Conservation (phyloP, 2,888 invertebrate species). For the Sceliomorpha sp. region DNA sequence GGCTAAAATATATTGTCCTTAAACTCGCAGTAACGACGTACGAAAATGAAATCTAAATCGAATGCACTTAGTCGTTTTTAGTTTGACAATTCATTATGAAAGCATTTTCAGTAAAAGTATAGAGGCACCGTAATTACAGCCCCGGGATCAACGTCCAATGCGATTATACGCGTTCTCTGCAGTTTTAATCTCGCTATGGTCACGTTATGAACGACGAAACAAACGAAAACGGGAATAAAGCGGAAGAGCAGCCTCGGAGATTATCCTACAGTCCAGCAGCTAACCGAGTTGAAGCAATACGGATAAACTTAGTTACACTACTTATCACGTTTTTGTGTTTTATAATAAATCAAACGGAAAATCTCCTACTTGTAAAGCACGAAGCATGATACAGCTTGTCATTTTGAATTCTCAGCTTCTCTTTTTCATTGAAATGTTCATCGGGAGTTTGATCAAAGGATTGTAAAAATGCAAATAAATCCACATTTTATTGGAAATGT, state of each 20-base stretch:
- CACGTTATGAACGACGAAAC: constrained; percentile 43
- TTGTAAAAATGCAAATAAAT: too few relatives aligned
- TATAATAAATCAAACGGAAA: neutral
- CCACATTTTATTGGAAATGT: too few relatives aligned
- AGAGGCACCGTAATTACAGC: constrained; percentile 37
- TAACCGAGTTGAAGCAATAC: constrained; percentile 3
- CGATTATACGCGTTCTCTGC: constrained; percentile 37
- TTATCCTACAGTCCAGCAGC: constrained; percentile 31
- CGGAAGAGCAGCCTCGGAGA: constrained; percentile 24
- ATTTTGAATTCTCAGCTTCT: too few relatives aligned
- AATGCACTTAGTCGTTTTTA: constrained; percentile 18
- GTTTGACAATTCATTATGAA: constrained; percentile 27
- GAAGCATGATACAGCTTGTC: too few relatives aligned
- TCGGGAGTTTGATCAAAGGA: too few relatives aligned
- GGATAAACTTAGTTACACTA: constrained; percentile 31
- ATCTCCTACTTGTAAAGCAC: constrained; percentile 5
- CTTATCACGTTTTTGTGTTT: constrained; percentile 5
- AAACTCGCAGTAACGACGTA: neutral
- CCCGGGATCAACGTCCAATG: constrained; percentile 40
- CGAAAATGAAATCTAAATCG: neutral
- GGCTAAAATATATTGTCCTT: too few relatives aligned
- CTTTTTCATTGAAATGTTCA: too few relatives aligned
- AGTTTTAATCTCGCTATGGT: constrained; percentile 43
- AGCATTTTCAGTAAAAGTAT: constrained; percentile 30
- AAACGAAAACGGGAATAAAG: constrained; percentile 42